Conservation (phyloP, 2,797 vertebrate genomes). For the Eospalax fontanierii region DNA sequence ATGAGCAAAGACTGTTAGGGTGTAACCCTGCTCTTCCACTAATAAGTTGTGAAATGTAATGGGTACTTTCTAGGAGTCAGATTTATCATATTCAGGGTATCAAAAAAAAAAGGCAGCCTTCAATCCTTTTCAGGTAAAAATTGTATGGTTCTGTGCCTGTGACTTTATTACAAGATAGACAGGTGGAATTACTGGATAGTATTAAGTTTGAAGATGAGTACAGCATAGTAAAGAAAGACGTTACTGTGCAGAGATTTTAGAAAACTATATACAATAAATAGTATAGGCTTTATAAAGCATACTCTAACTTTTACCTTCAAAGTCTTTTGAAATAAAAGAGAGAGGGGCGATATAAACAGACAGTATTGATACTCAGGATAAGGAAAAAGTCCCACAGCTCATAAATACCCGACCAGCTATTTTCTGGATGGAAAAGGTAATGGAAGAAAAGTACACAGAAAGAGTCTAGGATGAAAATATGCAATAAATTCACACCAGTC, state of each 20-base stretch:
- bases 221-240: neutral
- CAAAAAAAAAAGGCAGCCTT: neutral
- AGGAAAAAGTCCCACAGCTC: slow-evolving; percentile 42
- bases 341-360: slow-evolving; percentile 54
- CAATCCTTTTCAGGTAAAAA: slow-evolving; percentile 47
- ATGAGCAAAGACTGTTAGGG: neutral
- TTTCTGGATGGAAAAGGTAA: slow-evolving; percentile 66
- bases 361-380: slow-evolving; percentile 56
- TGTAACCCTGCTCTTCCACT: neutral
- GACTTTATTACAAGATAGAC: slow-evolving; percentile 31
- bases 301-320: slow-evolving; percentile 24
- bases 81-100: neutral
- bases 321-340: slow-evolving; percentile 67
- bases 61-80: neutral
- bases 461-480: slow-evolving; percentile 31
- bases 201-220: slow-evolving; percentile 19
- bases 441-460: slow-evolving; percentile 46
- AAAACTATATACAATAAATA: slow-evolving; percentile 26
- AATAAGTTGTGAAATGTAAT: neutral
- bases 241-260: neutral
- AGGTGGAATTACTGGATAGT: neutral
- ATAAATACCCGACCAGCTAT: slow-evolving; percentile 51
- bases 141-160: neutral
- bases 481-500: slow-evolving; percentile 77
- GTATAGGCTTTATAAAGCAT: slow-evolving; percentile 27